A percentile compares a stretch with the other conserved stretches of the same genome.
Evolutionary conservation across 2,797 vertebrate species (phyloP).

Genomic region (Nothura maculosa): DNA sequence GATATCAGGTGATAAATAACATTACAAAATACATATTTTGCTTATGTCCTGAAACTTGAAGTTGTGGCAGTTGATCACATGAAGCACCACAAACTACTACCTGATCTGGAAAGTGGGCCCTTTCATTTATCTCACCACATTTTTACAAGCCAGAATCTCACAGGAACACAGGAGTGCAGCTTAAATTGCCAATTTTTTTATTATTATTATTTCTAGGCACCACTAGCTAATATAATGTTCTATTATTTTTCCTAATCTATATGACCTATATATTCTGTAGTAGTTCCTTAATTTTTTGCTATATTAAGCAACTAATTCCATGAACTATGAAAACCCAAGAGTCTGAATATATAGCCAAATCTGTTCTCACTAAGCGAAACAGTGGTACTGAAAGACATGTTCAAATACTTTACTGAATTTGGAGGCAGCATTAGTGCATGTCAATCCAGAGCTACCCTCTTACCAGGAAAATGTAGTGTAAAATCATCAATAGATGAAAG

Average conservation of each 20-base stretch:
- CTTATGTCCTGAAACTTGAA: neutral
- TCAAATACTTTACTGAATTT: neutral
- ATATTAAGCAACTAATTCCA: neutral
- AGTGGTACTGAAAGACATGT: neutral
- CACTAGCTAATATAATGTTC: neutral
- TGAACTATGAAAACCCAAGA: neutral
- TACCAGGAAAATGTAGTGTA: neutral
- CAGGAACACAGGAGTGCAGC: neutral
- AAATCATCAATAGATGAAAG: neutral
- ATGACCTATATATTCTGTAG: neutral
- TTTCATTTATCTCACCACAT: neutral
- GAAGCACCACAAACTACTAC: neutral
- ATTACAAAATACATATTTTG: neutral
- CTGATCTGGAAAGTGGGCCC: neutral
- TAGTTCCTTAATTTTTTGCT: neutral
- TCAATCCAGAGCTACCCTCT: accelerated
- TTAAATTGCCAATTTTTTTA: neutral
- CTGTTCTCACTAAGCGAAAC: neutral
- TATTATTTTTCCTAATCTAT: neutral
- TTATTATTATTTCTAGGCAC: neutral
- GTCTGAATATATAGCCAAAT: neutral
- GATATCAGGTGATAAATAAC: neutral
- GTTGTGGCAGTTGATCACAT: neutral
- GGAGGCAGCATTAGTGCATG: accelerated
- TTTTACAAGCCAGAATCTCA: neutral